These are phyloP conservation scores for Mastomys natalensis DNA, from an alignment of 2,113 vertebrate genomes.

Conservation along the genomic window DNA sequence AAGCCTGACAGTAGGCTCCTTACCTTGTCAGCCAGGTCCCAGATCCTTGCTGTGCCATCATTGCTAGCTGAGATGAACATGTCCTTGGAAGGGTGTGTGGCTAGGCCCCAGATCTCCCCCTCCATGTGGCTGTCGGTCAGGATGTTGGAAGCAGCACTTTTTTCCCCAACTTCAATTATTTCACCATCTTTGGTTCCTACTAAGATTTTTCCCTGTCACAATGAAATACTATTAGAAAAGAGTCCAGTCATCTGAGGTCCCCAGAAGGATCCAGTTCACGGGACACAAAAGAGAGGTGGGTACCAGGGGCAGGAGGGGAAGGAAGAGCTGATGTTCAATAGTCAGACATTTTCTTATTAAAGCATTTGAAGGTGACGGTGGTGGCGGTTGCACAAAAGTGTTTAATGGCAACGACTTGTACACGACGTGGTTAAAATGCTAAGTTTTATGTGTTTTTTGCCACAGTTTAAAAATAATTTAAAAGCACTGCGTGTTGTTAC, in stretches of 20 bases:
- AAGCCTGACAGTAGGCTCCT: not conserved
- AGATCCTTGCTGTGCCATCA: conserved; percentile 96
- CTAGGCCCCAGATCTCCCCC: conserved; percentile 97
- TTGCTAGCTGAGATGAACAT: conserved; percentile 97
- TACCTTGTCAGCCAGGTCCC: conserved; percentile 98
- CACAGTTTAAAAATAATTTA: not conserved
- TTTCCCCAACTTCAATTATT: conserved; percentile 98
- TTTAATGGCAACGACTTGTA: not conserved
- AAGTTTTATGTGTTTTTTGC: not conserved
- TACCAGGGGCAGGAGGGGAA: not conserved
- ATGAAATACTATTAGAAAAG: conserved; percentile 58
- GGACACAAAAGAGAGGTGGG: not conserved
- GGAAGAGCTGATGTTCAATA: not conserved
- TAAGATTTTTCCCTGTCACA: conserved; percentile 95
- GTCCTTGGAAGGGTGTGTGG: conserved; percentile 95
- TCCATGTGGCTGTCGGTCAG: conserved; percentile 97
- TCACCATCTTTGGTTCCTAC: conserved; percentile 98
- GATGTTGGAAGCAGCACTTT: conserved; percentile 97
- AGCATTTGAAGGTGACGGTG: not conserved
- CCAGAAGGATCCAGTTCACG: not conserved
- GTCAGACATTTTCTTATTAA: not conserved
- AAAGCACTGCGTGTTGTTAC: not conserved
- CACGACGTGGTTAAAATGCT: not conserved
- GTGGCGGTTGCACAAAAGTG: not conserved
- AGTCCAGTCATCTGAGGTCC: not conserved